A percentile compares a stretch with the other conserved stretches of the same genome.
Evolutionary conservation across 2,113 vertebrate species (phyloP).

Genomic region (Marmota monax): DNA sequence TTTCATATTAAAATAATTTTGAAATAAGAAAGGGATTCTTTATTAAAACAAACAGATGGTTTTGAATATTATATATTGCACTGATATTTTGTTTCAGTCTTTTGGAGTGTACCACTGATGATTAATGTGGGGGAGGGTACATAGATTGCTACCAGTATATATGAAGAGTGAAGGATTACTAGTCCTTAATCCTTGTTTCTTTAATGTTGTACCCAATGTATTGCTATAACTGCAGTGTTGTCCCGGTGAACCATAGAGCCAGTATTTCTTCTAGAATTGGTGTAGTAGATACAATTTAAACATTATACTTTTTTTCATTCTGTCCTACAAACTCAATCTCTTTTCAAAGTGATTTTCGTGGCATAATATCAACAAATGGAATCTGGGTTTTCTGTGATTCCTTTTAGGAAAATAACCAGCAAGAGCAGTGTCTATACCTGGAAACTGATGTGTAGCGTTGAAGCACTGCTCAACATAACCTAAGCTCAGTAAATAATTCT

Average conservation of each 20-base stretch:
- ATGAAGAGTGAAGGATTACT: constrained; percentile 70
- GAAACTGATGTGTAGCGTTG: not conserved
- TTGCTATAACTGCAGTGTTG: constrained; percentile 70
- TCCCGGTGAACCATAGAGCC: constrained; percentile 72
- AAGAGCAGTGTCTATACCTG: not conserved
- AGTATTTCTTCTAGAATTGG: constrained; percentile 10
- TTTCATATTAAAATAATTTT: constrained; percentile 69
- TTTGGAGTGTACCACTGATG: not conserved
- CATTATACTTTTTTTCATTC: not conserved
- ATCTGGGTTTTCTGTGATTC: constrained; percentile 35
- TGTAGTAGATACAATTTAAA: not conserved
- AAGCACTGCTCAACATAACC: not conserved
- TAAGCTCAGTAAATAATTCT: not conserved
- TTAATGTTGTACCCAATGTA: constrained; percentile 69
- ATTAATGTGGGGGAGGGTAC: constrained; percentile 71
- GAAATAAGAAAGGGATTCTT: constrained; percentile 54
- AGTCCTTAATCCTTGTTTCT: constrained; percentile 72
- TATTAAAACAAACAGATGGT: constrained; percentile 68
- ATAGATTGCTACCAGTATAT: constrained; percentile 76
- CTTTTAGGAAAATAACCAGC: constrained; percentile 12
- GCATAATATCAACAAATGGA: not conserved
- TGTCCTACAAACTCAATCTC: not conserved
- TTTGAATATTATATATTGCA: not conserved
- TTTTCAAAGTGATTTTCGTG: constrained; percentile 43
- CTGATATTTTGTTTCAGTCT: constrained; percentile 55